phyloP scores from a whole-genome alignment of 1,140 invertebrate species.

The Hormaphis cornu region DNA sequence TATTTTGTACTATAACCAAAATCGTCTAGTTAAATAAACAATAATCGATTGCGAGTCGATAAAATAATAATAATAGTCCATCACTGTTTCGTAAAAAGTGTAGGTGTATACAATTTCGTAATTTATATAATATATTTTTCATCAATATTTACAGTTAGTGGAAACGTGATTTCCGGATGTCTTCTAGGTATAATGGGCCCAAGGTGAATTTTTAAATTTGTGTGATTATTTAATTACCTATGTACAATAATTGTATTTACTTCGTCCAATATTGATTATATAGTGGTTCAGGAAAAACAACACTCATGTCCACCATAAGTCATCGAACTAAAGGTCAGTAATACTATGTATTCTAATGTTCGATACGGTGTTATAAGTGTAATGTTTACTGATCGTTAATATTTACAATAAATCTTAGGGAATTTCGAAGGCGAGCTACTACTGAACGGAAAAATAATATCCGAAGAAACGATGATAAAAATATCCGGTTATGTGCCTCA shows the following conservation, averaged over 20 bases:
- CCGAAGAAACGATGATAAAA: conserved; percentile 52
- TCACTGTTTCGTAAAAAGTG: too few relatives aligned
- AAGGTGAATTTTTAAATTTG: conserved; percentile 41
- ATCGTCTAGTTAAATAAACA: too few relatives aligned
- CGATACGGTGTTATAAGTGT: not conserved
- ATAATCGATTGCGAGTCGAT: too few relatives aligned
- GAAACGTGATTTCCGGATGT: conserved; percentile 40
- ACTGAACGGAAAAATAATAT: conserved; percentile 54
- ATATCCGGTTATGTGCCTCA: conserved; percentile 66
- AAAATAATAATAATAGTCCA: too few relatives aligned
- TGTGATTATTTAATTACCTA: conserved; percentile 5
- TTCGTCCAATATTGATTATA: conserved; percentile 35
- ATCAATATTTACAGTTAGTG: conserved; percentile 43
- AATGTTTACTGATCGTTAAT: not conserved
- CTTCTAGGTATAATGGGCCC: conserved; percentile 45
- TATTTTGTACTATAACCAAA: too few relatives aligned
- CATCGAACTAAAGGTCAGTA: conserved; percentile 49
- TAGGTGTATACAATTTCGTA: too few relatives aligned
- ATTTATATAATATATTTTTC: too few relatives aligned
- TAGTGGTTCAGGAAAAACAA: conserved; percentile 63
- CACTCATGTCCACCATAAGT: conserved; percentile 57
- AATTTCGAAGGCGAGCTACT: conserved; percentile 54
- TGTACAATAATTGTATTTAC: not conserved
- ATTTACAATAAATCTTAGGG: conserved; percentile 36
- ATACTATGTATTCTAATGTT: not conserved